Base-by-base conservation (phyloP, 1,140 invertebrate species). In the Spodoptera frugiperda region DNA sequence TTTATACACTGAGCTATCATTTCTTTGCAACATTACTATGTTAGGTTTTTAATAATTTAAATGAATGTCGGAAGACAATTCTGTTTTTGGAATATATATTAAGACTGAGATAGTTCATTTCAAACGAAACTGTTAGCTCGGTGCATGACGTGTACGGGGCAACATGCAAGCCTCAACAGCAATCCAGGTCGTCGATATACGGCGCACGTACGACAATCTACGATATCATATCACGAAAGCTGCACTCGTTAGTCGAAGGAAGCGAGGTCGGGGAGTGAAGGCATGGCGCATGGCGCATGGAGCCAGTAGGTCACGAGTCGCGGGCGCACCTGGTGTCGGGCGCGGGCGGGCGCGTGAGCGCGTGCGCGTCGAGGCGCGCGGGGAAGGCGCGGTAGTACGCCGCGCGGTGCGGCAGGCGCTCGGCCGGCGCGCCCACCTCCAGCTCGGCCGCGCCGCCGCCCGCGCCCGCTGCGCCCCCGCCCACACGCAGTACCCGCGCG, bases 381-480 rank as follows among this genome's bases (percentile, higher is more conserved):
- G 98, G 98, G 94, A 99, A 99, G 82, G 97, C 95, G 91, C 95
- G 95, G 89, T 96, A 96, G 90, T 96, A 97, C 8, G 96, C 96
- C 49, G 96, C 95, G 78, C 96, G 94, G 87, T 96, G 96, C 51
- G 96, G 95, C 72, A 97, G 91, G 30, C 97, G 95, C 94, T 97
- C 97, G 39, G 95, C 96, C 3, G 98, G 97, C 48, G 96, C 95
- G 59, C 96, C 96, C 55, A 97, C 96, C 87, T 98, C 96, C 76
- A 97, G 96, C 87, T 98, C 97, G 2, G 97, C 96, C 55, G 75
- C 77, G 54, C 25, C 61, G 48, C 12, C 77, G 15, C 54, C 77
- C n/a, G 48, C 76, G 15, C 75, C 79, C 48, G n/a, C 70, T 11
- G n/a, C 79, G 61, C 48, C 77, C 87, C 88, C 76, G 88, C 85